Percentiles rank a stretch among this genome's conserved stretches.
These are phyloP conservation scores for Glyphotaelius pellucidus DNA, from an alignment of 2,888 invertebrate genomes.

Conservation along the genomic window DNA sequence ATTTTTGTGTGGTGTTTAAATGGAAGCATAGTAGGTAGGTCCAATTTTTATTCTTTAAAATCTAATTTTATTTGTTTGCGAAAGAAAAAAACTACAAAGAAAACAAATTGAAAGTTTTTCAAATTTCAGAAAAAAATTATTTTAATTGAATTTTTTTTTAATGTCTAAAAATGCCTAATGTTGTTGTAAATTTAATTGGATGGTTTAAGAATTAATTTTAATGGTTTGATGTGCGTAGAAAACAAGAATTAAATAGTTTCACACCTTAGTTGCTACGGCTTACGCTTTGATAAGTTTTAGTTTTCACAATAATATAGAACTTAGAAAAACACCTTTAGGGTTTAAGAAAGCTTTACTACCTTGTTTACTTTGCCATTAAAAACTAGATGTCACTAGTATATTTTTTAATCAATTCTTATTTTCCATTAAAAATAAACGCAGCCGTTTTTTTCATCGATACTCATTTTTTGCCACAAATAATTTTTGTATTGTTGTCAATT, in stretches of 20 bases:
- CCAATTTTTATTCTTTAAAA: background rate
- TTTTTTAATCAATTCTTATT: background rate
- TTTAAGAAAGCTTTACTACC: background rate
- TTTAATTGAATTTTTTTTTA: no score
- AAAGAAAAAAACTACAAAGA: background rate
- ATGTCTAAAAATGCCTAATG: background rate
- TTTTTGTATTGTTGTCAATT: no score
- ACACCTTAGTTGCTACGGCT: background rate
- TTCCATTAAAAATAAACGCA: background rate
- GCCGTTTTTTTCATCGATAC: background rate
- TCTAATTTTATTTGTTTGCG: background rate
- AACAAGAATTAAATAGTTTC: background rate
- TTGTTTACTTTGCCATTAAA: background rate
- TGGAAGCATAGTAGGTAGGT: background rate
- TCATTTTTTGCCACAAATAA: background rate
- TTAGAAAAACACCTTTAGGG: background rate
- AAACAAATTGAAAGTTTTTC: background rate
- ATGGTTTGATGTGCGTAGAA: background rate
- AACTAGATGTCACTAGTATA: background rate
- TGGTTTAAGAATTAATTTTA: background rate
- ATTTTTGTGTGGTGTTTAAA: slow-evolving; percentile 2
- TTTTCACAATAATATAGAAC: background rate
- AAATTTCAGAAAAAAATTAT: background rate
- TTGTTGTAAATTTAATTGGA: background rate
- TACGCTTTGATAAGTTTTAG: background rate